Percentiles rank a stretch among this genome's conserved stretches.
Evolutionary conservation across 1,140 invertebrate genomes (phyloP).

Genomic region (Drosophila takahashii): DNA sequence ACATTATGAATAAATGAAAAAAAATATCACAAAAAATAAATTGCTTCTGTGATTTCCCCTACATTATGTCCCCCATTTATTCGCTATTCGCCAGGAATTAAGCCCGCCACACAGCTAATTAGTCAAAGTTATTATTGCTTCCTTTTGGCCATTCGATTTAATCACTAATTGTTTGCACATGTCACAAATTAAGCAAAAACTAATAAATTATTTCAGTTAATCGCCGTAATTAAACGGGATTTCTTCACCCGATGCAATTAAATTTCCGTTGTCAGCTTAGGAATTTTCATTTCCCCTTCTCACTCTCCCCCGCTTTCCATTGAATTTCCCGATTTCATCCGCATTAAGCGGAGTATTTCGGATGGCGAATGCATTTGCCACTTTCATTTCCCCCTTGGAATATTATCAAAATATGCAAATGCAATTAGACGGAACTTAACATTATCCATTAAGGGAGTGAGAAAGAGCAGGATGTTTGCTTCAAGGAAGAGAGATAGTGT

Average conservation of each 20-base stretch:
- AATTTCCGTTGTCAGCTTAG: conserved; percentile 44
- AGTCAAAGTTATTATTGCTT: conserved; percentile 35
- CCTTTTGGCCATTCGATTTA: conserved; percentile 33
- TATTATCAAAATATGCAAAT: conserved; percentile 82
- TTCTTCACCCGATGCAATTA: conserved; percentile 45
- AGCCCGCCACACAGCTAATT: conserved; percentile 30
- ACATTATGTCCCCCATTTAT: background rate
- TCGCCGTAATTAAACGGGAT: conserved; percentile 42
- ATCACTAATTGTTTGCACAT: conserved; percentile 56
- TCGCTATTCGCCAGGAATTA: conserved; percentile 20
- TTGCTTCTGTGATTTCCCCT: background rate
- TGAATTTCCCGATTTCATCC: conserved; percentile 23
- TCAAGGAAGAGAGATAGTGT: conserved; percentile 25
- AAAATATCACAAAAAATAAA: background rate
- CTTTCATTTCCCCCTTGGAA: conserved; percentile 67
- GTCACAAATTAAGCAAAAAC: conserved; percentile 48
- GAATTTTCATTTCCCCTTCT: conserved; percentile 27
- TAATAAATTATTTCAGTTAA: conserved; percentile 48
- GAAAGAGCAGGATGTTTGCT: background rate
- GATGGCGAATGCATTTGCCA: conserved; percentile 64
- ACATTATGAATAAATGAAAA: too few species aligned
- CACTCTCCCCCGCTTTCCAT: background rate
- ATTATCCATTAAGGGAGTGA: conserved; percentile 45
- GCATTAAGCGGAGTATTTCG: conserved; percentile 17
- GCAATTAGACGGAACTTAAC: conserved; percentile 71